phyloP scores from a whole-genome alignment of 1,140 invertebrate genomes.

The Drosophila bipectinata region DNA sequence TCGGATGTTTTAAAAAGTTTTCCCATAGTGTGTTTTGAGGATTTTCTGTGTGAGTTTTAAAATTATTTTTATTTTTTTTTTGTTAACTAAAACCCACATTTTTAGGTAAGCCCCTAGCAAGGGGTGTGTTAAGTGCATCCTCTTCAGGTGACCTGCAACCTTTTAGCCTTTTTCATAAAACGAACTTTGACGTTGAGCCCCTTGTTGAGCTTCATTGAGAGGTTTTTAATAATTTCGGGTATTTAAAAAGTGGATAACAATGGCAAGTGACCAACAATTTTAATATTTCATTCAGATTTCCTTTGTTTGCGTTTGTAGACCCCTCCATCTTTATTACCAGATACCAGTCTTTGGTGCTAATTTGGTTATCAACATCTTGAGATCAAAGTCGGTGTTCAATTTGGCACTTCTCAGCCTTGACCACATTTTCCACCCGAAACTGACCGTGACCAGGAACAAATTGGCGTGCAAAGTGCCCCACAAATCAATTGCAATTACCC shows the following conservation, averaged over 20 bases:
- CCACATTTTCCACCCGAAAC: conserved; percentile 55
- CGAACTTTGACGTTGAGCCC: conserved; percentile 23
- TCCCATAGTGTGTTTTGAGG: conserved; percentile 10
- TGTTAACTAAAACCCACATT: not conserved
- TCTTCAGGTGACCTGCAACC: conserved; percentile 22
- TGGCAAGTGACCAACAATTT: too few relatives aligned
- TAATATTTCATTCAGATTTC: too few relatives aligned
- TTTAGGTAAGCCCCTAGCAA: conserved; percentile 19
- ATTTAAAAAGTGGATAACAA: too few relatives aligned
- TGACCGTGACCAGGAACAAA: conserved; percentile 71
- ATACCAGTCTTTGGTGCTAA: conserved; percentile 16
- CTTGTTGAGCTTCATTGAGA: conserved; percentile 3
- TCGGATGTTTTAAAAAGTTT: conserved; percentile 26
- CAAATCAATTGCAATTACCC: conserved; percentile 76
- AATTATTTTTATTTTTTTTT: conserved; percentile 9
- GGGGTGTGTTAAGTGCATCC: too few relatives aligned
- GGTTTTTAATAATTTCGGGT: not conserved
- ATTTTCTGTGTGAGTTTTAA: conserved; percentile 4
- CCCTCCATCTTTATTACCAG: too few relatives aligned
- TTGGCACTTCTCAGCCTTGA: conserved; percentile 19
- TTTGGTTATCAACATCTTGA: conserved; percentile 14
- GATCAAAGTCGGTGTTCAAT: conserved; percentile 26
- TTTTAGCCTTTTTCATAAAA: not conserved
- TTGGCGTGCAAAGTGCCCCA: conserved; percentile 70
- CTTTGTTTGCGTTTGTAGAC: too few relatives aligned